These are phyloP conservation scores for Rhinichthys klamathensis DNA, from an alignment of 2,113 vertebrate species.

Conservation along the genomic window DNA sequence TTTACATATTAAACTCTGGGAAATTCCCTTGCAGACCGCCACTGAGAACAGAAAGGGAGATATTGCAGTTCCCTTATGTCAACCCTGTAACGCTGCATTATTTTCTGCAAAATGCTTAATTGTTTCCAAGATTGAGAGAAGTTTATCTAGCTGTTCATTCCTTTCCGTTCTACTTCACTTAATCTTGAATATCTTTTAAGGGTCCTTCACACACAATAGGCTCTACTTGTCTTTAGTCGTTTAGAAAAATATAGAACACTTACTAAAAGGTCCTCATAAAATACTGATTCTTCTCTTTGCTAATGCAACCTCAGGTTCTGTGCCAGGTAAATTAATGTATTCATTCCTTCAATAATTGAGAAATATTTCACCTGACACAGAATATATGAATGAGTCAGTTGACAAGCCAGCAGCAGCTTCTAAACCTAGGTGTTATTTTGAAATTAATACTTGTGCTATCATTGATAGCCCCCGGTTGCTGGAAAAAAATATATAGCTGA, in stretches of 20 bases:
- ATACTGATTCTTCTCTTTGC: neutral
- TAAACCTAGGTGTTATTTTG: neutral
- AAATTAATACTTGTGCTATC: conserved; percentile 15
- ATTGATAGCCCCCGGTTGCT: neutral
- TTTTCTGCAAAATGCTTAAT: neutral
- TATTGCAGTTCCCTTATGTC: neutral
- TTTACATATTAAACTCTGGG: neutral
- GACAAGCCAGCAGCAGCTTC: conserved; percentile 10
- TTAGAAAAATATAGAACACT: conserved; percentile 47
- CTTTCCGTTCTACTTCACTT: neutral
- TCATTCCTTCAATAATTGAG: neutral
- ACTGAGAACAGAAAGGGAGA: neutral
- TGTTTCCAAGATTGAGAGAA: neutral
- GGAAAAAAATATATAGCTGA: neutral
- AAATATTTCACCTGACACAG: neutral
- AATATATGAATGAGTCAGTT: neutral
- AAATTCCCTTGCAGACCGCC: neutral
- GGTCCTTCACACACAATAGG: conserved; percentile 8
- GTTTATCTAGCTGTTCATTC: neutral
- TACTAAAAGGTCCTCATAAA: conserved; percentile 17
- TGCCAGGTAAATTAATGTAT: neutral
- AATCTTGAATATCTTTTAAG: conserved; percentile 17
- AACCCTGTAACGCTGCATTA: neutral
- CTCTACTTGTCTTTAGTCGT: neutral
- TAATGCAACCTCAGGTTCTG: neutral